Base-by-base conservation (phyloP, 92 coral and sea anemone genomes). In the Actinernus sp. region DNA sequence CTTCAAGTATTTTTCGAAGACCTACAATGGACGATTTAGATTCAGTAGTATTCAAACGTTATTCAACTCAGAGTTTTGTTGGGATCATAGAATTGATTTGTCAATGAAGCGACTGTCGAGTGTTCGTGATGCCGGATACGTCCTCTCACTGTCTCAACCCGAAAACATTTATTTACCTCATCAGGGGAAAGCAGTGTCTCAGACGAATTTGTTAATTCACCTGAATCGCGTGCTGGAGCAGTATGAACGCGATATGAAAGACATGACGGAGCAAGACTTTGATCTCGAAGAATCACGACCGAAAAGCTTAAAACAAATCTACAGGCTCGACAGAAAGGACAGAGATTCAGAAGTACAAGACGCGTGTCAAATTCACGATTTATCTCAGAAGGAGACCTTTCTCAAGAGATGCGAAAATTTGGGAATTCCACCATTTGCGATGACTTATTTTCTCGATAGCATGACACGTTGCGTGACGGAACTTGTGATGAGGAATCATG, bases 111-210 rank as follows among this genome's bases (percentile, higher is more conserved):
- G 34, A 25, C 61, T 29, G 6, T 13, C 63, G 30, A 39, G 29
- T 22, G 11, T 33, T 2, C 18, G 38, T 19, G 52, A 61, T 31
- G 26, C 24, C 30, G 44, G 48, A 22, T 28, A 22, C 8, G 37
- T 68, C 3, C 41, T 68, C 53, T 54, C 49, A 14, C 63, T 70
- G 12, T 55, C 78, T 25, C 65, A 57, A 55, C 59, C 93, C 82
- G 77, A 93, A 37, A 85, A 69, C 24, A 24, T 85, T 58, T 82
- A 86, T 84, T 61, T 89, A 56, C 82, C 86, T 60, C 77, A 68
- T 49, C 98, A 93, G 93, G 79, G 91, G 26, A 88, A 92, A 32
- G 98, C 92, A 22, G 97, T 93, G 32, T 91, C 97, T 0, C 75
- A 80, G 21, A 90, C 87, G 31, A 93, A 93, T 62, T 56, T 93